These are phyloP conservation scores for Poecilia latipinna DNA, from an alignment of 2,113 vertebrate genomes.

Conservation along the genomic window DNA sequence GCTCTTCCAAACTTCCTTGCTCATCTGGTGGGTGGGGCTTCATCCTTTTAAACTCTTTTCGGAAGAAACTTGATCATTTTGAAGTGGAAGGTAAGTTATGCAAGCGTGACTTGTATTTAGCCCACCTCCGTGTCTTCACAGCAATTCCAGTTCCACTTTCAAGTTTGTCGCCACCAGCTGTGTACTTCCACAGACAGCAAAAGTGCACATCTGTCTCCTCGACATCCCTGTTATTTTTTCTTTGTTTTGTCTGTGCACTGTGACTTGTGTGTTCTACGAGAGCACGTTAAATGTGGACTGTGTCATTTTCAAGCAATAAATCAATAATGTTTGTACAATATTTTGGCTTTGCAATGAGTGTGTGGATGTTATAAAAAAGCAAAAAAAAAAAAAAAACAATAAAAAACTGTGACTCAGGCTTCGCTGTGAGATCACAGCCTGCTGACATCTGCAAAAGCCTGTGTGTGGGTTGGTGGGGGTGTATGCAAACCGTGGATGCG, in stretches of 20 bases:
- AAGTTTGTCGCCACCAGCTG: neutral
- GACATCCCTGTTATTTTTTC: neutral
- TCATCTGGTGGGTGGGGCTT: too few relatives aligned
- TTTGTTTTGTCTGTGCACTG: neutral
- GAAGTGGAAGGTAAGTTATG: neutral
- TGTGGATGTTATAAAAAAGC: slow-evolving; percentile 23
- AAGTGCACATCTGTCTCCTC: slow-evolving; percentile 23
- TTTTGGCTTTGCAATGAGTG: slow-evolving; percentile 17
- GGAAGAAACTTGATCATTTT: too few relatives aligned
- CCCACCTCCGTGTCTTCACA: neutral
- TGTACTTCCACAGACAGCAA: neutral
- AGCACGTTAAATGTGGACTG: slow-evolving; percentile 20
- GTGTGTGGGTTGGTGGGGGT: neutral
- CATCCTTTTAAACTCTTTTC: too few relatives aligned
- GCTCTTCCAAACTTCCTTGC: too few relatives aligned
- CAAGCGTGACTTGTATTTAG: neutral
- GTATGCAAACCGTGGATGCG: slow-evolving; percentile 36
- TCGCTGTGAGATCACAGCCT: slow-evolving; percentile 50
- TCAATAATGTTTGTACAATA: slow-evolving; percentile 37
- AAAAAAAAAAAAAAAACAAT: slow-evolving; percentile 15
- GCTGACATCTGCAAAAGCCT: slow-evolving; percentile 37
- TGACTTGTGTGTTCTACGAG: slow-evolving; percentile 4
- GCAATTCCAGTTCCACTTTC: neutral
- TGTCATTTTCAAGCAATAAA: slow-evolving; percentile 29
- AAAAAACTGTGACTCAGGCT: slow-evolving; percentile 44